These are phyloP conservation scores for Merops nubicus DNA, from an alignment of 2,113 vertebrate species.

Conservation along the genomic window DNA sequence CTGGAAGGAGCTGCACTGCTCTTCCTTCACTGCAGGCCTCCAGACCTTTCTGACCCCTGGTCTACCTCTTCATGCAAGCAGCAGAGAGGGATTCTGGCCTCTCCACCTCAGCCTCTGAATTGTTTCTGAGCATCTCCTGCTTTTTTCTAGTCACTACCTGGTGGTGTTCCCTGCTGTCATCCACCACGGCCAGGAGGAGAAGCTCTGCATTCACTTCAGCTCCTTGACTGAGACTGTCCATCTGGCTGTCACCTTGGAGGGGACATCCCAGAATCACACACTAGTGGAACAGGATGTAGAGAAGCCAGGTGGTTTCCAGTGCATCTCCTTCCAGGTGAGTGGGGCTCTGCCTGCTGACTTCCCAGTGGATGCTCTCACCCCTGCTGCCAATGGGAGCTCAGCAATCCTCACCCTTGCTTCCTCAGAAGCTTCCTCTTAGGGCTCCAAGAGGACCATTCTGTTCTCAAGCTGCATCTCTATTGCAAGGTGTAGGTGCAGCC, in stretches of 20 bases:
- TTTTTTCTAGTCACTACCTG: constrained; percentile 34
- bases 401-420: background rate
- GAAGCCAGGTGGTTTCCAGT: constrained; percentile 23
- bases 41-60: background rate
- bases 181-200: background rate
- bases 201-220: constrained; percentile 37
- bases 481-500: background rate
- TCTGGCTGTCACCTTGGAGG: constrained; percentile 23
- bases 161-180: constrained; percentile 54
- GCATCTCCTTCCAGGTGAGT: constrained; percentile 40
- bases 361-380: background rate
- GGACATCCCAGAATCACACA: background rate
- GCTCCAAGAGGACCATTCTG: background rate
- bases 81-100: background rate
- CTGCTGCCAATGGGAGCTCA: background rate
- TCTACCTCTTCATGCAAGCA: constrained; percentile 9
- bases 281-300: constrained; percentile 42
- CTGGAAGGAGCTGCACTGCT: background rate
- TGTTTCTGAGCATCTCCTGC: background rate
- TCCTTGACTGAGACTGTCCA: background rate
- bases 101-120: background rate
- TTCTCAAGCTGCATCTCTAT: background rate
- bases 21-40: background rate
- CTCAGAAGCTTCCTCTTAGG: background rate
- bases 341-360: background rate